These are phyloP conservation scores for Germaria angustata DNA, from an alignment of 2,888 invertebrate genomes.

Conservation along the genomic window DNA sequence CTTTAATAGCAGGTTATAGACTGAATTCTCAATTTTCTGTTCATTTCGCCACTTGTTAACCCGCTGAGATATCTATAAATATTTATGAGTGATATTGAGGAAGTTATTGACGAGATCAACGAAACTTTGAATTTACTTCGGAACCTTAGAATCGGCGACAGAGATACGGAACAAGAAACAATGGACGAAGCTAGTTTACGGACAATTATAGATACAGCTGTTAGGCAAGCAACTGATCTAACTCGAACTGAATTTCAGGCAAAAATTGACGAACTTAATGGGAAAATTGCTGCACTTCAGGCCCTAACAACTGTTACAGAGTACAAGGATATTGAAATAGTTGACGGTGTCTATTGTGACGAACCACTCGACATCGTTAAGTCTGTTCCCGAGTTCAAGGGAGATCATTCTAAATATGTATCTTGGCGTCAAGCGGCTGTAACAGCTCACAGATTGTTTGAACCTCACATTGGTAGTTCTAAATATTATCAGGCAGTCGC, in stretches of 20 bases:
- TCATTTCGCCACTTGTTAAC: too few species aligned
- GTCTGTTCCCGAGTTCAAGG: too few species aligned
- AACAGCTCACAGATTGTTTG: slow-evolving; percentile 25
- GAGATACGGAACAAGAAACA: neutral
- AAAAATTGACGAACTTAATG: neutral
- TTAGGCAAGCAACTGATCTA: neutral
- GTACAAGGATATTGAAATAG: neutral
- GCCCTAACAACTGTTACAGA: neutral
- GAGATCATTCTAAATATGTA: neutral
- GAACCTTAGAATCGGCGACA: neutral
- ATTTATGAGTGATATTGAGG: too few species aligned
- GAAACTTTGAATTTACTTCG: neutral
- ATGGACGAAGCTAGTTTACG: neutral
- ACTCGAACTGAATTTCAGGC: neutral
- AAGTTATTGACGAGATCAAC: neutral
- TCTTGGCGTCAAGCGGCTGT: slow-evolving; percentile 31
- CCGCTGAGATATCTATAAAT: too few species aligned
- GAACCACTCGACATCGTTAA: too few species aligned
- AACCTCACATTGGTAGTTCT: neutral
- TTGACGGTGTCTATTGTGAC: neutral
- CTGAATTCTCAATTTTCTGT: too few species aligned
- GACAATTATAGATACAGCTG: neutral
- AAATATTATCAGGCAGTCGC: slow-evolving; percentile 24
- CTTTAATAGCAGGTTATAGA: too few species aligned
- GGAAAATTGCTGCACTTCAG: neutral